Percentiles rank a stretch among this genome's conserved stretches.
Conservation (phyloP, 2,888 invertebrate genomes). For the Diarsia dahlii region DNA sequence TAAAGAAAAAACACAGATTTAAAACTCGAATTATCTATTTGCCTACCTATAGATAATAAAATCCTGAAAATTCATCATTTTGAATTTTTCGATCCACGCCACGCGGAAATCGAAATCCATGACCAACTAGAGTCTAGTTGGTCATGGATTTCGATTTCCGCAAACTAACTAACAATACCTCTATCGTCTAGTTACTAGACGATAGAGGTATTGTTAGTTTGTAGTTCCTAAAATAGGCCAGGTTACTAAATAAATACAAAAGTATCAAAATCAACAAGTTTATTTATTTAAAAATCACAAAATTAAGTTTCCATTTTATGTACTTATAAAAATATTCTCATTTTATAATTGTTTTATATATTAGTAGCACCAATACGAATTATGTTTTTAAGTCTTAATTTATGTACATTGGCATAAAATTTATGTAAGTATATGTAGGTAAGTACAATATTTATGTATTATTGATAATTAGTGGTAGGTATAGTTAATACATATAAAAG, state of each 20-base stretch:
- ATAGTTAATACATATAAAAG: constrained; percentile 5
- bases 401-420: constrained; percentile 51
- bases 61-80: neutral
- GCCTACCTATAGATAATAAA: neutral
- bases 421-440: constrained; percentile 24
- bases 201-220: neutral
- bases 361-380: constrained; percentile 74
- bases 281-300: constrained; percentile 59
- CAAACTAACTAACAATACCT: too few species aligned
- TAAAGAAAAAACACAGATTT: too few species aligned
- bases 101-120: neutral
- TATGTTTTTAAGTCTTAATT: constrained; percentile 67
- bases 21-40: too few species aligned
- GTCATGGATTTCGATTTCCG: too few species aligned
- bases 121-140: too few species aligned
- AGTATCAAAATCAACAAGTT: constrained; percentile 61
- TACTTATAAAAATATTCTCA: constrained; percentile 68
- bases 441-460: constrained; percentile 44
- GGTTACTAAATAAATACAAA: constrained; percentile 24
- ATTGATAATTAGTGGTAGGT: neutral
- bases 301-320: constrained; percentile 46
- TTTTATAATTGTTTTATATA: constrained; percentile 48
- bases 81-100: neutral
- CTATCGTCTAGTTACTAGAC: too few species aligned
- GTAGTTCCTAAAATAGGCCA: neutral